Conservation (phyloP, 2,797 vertebrate genomes). For the Staurois parvus region DNA sequence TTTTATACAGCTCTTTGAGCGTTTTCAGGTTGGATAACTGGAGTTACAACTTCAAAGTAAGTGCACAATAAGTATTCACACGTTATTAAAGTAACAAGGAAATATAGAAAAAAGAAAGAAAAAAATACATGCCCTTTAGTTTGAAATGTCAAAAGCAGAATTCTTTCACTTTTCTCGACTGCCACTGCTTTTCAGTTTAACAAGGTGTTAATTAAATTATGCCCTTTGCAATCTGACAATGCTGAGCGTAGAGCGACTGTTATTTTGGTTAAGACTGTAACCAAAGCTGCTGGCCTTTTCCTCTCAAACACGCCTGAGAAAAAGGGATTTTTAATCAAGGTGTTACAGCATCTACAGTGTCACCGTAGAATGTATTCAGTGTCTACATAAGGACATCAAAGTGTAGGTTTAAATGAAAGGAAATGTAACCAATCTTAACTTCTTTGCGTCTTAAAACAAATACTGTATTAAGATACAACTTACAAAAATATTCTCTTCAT, state of each 20-base stretch:
- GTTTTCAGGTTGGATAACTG: neutral
- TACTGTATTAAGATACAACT: neutral
- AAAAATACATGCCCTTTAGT: slow-evolving; percentile 44
- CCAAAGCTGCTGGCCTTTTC: slow-evolving; percentile 49
- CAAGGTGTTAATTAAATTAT: slow-evolving; percentile 60
- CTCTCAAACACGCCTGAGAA: slow-evolving; percentile 3
- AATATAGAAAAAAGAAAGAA: neutral
- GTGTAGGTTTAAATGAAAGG: neutral
- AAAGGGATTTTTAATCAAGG: slow-evolving; percentile 28
- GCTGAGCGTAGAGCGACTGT: slow-evolving; percentile 29
- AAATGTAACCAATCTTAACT: neutral
- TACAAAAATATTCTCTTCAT: too few species aligned
- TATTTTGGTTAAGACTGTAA: slow-evolving; percentile 40
- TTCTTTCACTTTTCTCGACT: slow-evolving; percentile 10
- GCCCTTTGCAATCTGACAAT: slow-evolving; percentile 57
- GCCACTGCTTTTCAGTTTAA: slow-evolving; percentile 39
- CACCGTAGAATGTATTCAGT: neutral
- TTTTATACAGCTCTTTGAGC: neutral
- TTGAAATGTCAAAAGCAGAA: slow-evolving; percentile 57
- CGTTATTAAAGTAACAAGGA: slow-evolving; percentile 26
- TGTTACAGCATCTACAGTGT: slow-evolving; percentile 18
- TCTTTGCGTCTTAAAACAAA: neutral
- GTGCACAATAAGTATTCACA: slow-evolving; percentile 5
- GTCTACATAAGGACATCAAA: neutral
- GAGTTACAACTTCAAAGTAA: slow-evolving; percentile 1